phyloP scores from a whole-genome alignment of 2,888 invertebrate species.

The Alloplasta piceator region DNA sequence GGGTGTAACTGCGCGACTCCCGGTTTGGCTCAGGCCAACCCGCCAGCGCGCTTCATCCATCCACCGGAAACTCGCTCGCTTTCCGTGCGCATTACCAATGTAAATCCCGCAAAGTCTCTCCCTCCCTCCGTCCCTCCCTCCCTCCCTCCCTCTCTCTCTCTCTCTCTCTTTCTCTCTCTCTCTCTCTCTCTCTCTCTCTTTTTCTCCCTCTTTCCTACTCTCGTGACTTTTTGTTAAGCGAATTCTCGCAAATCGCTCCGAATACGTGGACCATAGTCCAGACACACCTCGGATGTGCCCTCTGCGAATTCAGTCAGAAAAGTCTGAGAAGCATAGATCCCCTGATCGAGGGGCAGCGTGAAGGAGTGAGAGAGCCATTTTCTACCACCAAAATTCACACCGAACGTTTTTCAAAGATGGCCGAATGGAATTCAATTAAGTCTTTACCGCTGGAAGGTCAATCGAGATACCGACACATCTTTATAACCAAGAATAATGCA shows the following conservation, averaged over 20 bases:
- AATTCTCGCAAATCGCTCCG: conserved; percentile 80
- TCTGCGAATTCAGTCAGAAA: conserved; percentile 60
- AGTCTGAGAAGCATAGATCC: conserved; percentile 19
- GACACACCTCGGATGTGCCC: conserved; percentile 73
- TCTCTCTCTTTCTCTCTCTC: conserved; percentile 54
- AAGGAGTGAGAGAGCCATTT: not conserved
- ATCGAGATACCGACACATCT: too few species aligned
- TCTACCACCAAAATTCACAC: not conserved
- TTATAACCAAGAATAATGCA: too few species aligned
- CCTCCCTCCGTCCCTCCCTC: too few species aligned
- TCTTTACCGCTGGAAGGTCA: too few species aligned
- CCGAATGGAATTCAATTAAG: conserved; percentile 9
- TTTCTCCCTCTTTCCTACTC: conserved; percentile 50
- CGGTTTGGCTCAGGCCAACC: conserved; percentile 61
- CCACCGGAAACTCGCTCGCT: conserved; percentile 65
- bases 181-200: conserved; percentile 21
- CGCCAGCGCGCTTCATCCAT: conserved; percentile 61
- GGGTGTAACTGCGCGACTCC: conserved; percentile 54
- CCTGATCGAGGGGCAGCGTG: conserved; percentile 3
- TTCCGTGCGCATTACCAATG: conserved; percentile 77
- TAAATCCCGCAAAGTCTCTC: conserved; percentile 72
- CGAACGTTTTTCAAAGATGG: not conserved
- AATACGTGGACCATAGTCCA: conserved; percentile 76
- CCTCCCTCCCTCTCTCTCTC: conserved; percentile 25
- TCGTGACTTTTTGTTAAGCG: conserved; percentile 77